phyloP scores from a whole-genome alignment of 1,140 invertebrate genomes.

The Rhagoletis zephyria region DNA sequence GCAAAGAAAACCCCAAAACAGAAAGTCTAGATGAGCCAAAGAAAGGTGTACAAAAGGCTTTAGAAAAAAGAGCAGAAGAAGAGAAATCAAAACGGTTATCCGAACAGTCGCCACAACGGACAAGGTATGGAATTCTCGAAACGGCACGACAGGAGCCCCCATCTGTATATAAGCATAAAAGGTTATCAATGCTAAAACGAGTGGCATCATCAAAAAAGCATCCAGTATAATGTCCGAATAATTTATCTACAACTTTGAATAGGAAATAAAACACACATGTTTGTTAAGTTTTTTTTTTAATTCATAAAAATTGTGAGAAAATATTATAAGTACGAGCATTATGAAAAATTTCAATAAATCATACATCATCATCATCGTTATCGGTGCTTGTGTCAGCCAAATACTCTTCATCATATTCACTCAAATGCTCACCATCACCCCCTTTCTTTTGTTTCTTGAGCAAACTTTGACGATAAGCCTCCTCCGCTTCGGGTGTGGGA shows the following conservation, averaged over 20 bases:
- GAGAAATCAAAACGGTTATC: no score
- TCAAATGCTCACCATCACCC: conserved; percentile 43
- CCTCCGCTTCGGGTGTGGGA: conserved; percentile 81
- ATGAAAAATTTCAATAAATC: conserved; percentile 41
- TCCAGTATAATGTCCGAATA: background rate
- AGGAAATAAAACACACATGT: background rate
- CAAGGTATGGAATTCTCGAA: no score
- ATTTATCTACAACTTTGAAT: background rate
- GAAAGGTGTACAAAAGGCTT: background rate
- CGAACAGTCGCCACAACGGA: no score
- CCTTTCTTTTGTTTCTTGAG: conserved; percentile 57
- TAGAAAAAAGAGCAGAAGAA: background rate
- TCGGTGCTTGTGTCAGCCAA: conserved; percentile 1
- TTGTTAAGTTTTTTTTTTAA: background rate
- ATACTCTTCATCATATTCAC: conserved; percentile 51
- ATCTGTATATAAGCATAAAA: background rate
- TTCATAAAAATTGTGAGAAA: conserved; percentile 29
- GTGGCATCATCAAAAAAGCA: background rate
- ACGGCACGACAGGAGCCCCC: background rate
- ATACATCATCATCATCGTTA: conserved; percentile 41
- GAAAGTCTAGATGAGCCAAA: background rate
- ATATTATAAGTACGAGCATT: background rate
- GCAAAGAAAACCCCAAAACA: background rate
- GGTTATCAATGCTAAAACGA: background rate
- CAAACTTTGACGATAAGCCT: conserved; percentile 68